A percentile compares a stretch with the other conserved stretches of the same genome.
phyloP scores from a whole-genome alignment of 2,888 invertebrate species.

The Digitonthophagus gazella region DNA sequence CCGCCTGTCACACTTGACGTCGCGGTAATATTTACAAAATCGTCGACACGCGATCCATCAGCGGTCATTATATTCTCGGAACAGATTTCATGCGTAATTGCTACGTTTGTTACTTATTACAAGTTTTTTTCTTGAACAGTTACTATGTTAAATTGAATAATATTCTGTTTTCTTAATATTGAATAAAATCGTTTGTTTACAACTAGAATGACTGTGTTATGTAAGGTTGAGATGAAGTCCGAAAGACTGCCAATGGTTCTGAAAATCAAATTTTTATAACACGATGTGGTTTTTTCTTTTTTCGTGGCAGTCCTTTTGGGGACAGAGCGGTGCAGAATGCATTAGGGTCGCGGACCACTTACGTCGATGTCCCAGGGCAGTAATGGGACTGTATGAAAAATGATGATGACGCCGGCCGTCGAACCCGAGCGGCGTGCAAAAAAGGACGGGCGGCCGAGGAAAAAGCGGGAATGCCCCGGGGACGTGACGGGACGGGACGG shows the following conservation, averaged over 20 bases:
- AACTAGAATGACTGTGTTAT: no score
- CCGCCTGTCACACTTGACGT: conserved; percentile 14
- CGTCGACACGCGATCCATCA: conserved; percentile 14
- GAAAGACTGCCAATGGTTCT: background rate
- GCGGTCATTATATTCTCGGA: background rate
- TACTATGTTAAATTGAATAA: no score
- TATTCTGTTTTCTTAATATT: no score
- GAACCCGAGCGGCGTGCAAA: conserved; percentile 32
- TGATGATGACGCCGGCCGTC: conserved; percentile 50
- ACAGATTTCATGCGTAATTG: background rate
- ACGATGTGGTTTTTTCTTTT: background rate
- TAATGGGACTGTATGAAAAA: conserved; percentile 52
- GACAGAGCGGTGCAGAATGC: background rate
- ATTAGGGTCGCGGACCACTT: background rate
- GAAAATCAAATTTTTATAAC: background rate
- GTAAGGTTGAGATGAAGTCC: no score
- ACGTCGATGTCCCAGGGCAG: conserved; percentile 47
- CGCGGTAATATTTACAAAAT: conserved; percentile 16
- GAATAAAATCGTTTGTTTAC: no score
- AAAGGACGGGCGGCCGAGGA: conserved; percentile 40
- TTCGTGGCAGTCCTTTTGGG: background rate
- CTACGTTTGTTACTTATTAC: background rate
- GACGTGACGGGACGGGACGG: conserved; percentile 9
- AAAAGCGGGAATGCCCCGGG: background rate
- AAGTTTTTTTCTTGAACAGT: background rate